Conservation (phyloP, 2,888 invertebrate species). For the Sarcophaga carnaria region DNA sequence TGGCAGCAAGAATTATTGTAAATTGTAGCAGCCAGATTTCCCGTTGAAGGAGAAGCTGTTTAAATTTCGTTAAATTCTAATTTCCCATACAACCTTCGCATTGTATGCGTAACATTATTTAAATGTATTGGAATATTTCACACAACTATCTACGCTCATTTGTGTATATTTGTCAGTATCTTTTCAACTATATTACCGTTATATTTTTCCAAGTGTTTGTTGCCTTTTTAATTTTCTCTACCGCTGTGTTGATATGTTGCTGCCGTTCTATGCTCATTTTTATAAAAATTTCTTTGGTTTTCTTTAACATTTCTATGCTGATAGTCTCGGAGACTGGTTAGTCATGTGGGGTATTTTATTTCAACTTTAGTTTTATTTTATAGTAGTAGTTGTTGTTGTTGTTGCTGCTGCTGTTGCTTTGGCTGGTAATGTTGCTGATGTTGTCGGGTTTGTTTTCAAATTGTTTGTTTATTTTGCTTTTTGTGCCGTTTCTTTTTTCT, state of each 20-base stretch:
- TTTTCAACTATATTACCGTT: background rate
- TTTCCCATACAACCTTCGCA: background rate
- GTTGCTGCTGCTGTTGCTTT: constrained; percentile 1
- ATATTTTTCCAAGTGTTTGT: constrained; percentile 36
- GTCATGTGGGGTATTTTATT: constrained; percentile 42
- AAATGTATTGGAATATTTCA: background rate
- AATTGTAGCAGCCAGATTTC: no score
- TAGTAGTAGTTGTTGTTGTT: no score
- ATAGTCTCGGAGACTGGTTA: background rate
- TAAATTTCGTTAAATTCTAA: no score
- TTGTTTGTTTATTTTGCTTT: constrained; percentile 5
- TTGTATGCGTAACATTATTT: background rate
- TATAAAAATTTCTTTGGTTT: constrained; percentile 42
- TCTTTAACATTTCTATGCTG: constrained; percentile 4
- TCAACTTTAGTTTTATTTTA: constrained; percentile 11
- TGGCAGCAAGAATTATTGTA: no score
- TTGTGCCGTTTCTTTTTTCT: constrained; percentile 34
- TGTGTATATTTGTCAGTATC: background rate
- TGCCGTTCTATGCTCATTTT: background rate
- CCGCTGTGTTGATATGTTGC: constrained; percentile 22
- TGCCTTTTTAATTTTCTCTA: constrained; percentile 23
- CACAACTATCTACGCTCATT: no score
- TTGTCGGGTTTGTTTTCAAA: constrained; percentile 9
- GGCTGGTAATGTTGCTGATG: constrained; percentile 5
- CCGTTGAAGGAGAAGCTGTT: no score